phyloP scores from a whole-genome alignment of 2,797 vertebrate genomes.

The Synaphobranchus kaupii region DNA sequence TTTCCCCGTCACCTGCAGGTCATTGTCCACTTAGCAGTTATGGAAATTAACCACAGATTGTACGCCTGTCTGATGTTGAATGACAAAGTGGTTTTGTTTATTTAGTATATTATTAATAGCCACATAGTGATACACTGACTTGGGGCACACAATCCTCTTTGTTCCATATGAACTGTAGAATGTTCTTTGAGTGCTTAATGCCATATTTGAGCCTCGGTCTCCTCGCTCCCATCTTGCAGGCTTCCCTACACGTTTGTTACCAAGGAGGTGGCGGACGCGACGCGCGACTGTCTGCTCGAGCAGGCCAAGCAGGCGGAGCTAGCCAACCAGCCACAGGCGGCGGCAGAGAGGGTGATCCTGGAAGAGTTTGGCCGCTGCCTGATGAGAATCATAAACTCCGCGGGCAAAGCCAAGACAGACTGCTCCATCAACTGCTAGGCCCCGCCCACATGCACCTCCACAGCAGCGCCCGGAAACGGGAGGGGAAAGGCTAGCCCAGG shows the following conservation, averaged over 20 bases:
- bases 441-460: background rate
- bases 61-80: background rate
- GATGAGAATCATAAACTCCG: slow-evolving; percentile 94
- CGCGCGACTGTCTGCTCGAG: slow-evolving; percentile 92
- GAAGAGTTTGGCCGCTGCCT: slow-evolving; percentile 98
- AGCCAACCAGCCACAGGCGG: slow-evolving; percentile 80
- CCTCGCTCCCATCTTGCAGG: slow-evolving; percentile 64
- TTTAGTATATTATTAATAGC: background rate
- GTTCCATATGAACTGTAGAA: background rate
- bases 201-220: background rate
- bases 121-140: background rate
- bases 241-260: slow-evolving; percentile 94
- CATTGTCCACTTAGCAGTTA: background rate
- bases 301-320: slow-evolving; percentile 90
- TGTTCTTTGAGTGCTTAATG: background rate
- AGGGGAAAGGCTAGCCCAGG: background rate
- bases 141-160: background rate
- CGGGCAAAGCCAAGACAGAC: slow-evolving; percentile 93
- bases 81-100: background rate
- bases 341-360: slow-evolving; percentile 89
- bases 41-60: background rate
- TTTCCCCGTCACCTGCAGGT: background rate
- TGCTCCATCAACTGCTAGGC: slow-evolving; percentile 90
- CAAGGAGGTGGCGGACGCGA: slow-evolving; percentile 93
- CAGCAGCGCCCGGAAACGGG: background rate